Evolutionary conservation across 2,113 vertebrate genomes (phyloP).

Genomic region (Pelmatolapia mariae): DNA sequence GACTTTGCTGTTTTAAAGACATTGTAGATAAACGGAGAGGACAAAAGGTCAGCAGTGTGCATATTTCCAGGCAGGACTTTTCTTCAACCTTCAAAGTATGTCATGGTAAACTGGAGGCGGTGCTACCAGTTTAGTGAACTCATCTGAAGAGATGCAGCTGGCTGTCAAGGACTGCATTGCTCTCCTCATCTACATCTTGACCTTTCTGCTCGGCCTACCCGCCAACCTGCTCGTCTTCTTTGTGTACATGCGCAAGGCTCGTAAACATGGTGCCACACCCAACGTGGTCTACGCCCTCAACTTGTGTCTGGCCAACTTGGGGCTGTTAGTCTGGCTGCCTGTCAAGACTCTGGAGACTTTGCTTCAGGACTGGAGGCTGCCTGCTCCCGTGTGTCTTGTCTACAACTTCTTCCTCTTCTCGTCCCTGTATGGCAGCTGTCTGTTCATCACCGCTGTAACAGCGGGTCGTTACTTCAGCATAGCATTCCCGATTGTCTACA

Average conservation of each 20-base stretch:
- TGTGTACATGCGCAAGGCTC: conserved; percentile 69
- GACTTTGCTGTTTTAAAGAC: neutral
- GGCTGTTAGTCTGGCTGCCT: conserved; percentile 71
- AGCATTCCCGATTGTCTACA: conserved; percentile 76
- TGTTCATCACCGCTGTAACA: conserved; percentile 72
- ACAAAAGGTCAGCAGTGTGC: neutral
- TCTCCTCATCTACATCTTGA: conserved; percentile 63
- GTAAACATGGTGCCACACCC: conserved; percentile 69
- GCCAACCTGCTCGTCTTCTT: conserved; percentile 73
- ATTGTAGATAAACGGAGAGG: neutral
- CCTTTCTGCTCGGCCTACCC: conserved; percentile 74
- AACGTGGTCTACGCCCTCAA: conserved; percentile 79
- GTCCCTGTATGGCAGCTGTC: conserved; percentile 74
- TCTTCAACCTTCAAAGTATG: neutral
- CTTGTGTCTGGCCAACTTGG: conserved; percentile 75
- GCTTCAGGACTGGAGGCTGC: conserved; percentile 61
- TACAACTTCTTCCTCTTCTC: conserved; percentile 75
- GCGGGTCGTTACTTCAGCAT: conserved; percentile 77
- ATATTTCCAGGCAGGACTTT: neutral
- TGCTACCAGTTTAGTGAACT: neutral
- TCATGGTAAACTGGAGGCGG: neutral
- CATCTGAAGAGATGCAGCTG: conserved; percentile 21
- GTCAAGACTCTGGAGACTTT: conserved; percentile 66
- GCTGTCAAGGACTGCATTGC: conserved; percentile 25
- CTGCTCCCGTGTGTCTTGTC: conserved; percentile 61